These are phyloP conservation scores for Pristionchus japonicus DNA, from an alignment of 2,888 invertebrate species.

Conservation along the genomic window DNA sequence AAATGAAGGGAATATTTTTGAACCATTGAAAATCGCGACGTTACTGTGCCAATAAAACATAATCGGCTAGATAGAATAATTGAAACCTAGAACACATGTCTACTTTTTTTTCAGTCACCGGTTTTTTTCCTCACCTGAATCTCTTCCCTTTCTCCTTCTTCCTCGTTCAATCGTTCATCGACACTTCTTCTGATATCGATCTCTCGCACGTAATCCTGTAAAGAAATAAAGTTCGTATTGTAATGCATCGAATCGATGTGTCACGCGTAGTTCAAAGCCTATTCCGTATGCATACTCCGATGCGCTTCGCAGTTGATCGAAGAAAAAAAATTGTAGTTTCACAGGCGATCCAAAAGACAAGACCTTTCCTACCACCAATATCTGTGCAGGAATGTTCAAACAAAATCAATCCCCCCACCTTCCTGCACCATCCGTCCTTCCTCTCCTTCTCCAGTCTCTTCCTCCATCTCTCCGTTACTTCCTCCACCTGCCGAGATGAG, in stretches of 20 bases:
- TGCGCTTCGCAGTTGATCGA: too few relatives aligned
- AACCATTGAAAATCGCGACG: neutral
- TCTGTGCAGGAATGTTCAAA: too few relatives aligned
- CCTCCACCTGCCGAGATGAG: neutral
- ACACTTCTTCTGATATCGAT: neutral
- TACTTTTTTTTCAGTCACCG: too few relatives aligned
- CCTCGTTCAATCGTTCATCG: neutral
- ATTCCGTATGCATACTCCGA: too few relatives aligned
- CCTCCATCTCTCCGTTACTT: neutral
- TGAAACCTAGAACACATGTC: neutral
- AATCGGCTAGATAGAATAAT: neutral
- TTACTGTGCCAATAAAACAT: too few relatives aligned
- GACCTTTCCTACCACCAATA: too few relatives aligned
- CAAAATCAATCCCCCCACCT: neutral
- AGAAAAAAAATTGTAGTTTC: too few relatives aligned
- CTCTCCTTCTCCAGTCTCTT: constrained; percentile 9
- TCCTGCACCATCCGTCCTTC: neutral
- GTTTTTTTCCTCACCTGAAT: neutral
- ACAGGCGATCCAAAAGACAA: too few relatives aligned
- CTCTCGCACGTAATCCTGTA: constrained; percentile 28
- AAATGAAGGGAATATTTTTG: neutral
- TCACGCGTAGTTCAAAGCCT: too few relatives aligned
- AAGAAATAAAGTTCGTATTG: too few relatives aligned
- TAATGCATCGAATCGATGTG: too few relatives aligned
- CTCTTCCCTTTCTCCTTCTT: constrained; percentile 12